Evolutionary conservation across 2,113 vertebrate genomes (phyloP).

Genomic region (Andinoacara biseriatus): DNA sequence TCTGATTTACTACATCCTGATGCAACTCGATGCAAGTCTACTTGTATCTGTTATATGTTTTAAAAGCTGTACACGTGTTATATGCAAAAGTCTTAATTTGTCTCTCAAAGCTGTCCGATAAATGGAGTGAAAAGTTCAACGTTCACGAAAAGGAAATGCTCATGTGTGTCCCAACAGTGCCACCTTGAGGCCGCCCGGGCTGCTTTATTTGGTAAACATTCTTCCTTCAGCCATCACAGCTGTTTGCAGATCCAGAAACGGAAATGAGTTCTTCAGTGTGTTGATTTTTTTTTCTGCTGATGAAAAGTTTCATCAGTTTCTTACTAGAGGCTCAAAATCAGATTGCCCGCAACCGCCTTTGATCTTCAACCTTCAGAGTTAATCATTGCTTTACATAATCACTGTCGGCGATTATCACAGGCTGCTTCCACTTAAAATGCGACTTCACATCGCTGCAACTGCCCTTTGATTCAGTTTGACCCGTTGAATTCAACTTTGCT

Average conservation of each 20-base stretch:
- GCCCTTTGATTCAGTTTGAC: not conserved
- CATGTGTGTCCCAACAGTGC: not conserved
- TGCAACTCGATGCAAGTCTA: too few species aligned
- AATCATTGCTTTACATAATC: constrained; percentile 2
- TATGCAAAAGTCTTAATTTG: not conserved
- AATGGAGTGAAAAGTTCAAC: not conserved
- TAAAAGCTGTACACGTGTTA: not conserved
- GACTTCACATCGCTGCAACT: not conserved
- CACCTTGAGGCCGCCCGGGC: constrained; percentile 17
- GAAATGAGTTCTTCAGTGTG: not conserved
- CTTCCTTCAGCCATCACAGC: not conserved
- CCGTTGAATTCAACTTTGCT: not conserved
- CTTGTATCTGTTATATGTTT: not conserved
- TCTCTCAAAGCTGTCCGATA: not conserved
- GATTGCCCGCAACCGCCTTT: not conserved
- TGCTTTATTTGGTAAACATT: not conserved
- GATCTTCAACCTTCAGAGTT: not conserved
- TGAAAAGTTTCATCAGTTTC: not conserved
- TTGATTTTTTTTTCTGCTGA: not conserved
- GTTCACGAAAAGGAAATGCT: not conserved
- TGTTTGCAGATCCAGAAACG: not conserved
- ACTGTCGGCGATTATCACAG: not conserved
- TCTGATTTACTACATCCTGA: too few species aligned
- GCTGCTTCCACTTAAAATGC: not conserved
- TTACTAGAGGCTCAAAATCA: not conserved